Evolutionary conservation across 2,797 vertebrate genomes (phyloP), one percentile per base, ranked within the genome.

Genomic region (Lepus oiostolus): DNA sequence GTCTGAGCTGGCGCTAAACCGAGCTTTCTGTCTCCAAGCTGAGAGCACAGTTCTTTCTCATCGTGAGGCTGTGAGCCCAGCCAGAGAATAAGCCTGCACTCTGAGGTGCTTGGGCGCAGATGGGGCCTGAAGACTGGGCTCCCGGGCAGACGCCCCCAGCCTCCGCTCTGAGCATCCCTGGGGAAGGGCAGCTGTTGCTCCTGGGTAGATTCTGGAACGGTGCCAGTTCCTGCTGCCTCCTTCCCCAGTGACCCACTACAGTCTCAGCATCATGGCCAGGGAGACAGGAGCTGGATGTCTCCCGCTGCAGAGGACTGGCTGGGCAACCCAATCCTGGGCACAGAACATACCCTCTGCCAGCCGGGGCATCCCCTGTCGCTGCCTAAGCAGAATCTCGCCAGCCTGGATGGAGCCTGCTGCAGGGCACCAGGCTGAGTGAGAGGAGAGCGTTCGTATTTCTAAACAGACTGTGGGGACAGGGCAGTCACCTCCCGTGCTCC

Each of bases 141-240:
- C 82, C 50, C 3, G 0, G 16, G 22, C 30, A 58, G 72, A 67
- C 5, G 50, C 52, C 17, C 28, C 24, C 38, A 1, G 42, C 32
- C 30, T 12, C 21, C 5, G 28, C 47, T 52, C 75, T 30, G 30
- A 26, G 17, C 2, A 5, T 75, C 77, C n/a, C 68, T 32, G 21
- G 52, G 38, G 50, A 74, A n/a, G 47, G 12, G 4, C 9, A 47
- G 14, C 5, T 0, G 0, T 12, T 13, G 35, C 47, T 32, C 17
- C 11, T 7, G 1, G 32, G 24, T 88, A 13, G 28, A 62, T 14
- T 50, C 67, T 58, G 30, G 26, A 79, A 28, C 0, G 2, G 22
- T 50, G 63, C 38, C 24, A 72, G 16, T 16, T 26, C 21, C 32
- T 24, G 70, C 47, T 0, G 5, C 54, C 32, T 30, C 24, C 42